phyloP scores from a whole-genome alignment of 2,113 vertebrate species.

The Danio rerio region GRCz12tu NC_133182.1:23429001-23429500 shows the following conservation, averaged over 20 bases:
- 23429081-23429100: not conserved
- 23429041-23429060: not conserved
- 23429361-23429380: not conserved
- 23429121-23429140: not conserved
- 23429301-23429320: not conserved
- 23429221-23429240: not conserved
- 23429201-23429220: not conserved
- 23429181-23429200: not conserved
- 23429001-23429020: not conserved
- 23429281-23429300: not conserved
- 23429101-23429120: not conserved
- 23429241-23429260: not conserved
- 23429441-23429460: not conserved
- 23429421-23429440: conserved; percentile 13
- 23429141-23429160: not conserved
- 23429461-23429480: conserved; percentile 7
- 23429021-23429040: conserved; percentile 11
- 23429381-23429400: not conserved
- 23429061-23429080: not conserved
- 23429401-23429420: conserved; percentile 5
- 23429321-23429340: not conserved
- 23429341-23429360: not conserved
- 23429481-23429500: not conserved
- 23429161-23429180: not conserved
- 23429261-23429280: not conserved